Conservation (phyloP, 2,113 vertebrate genomes). For the Sylvia atricapilla region DNA sequence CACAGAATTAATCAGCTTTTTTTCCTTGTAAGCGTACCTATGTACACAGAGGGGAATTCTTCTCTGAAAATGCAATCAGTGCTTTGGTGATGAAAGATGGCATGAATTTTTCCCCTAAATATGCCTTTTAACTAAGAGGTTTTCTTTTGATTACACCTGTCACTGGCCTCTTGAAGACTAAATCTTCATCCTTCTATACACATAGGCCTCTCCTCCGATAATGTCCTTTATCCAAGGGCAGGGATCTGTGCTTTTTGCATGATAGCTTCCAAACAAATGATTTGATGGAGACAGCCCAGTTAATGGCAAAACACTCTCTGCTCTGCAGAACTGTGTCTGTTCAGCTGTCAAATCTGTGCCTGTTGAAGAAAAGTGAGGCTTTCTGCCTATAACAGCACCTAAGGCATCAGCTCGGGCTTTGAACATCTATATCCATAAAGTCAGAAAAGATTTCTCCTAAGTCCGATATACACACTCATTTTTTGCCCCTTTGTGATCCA, state of each 20-base stretch:
- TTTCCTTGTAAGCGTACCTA: neutral
- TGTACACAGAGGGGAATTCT: neutral
- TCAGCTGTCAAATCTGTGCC: neutral
- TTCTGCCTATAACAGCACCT: neutral
- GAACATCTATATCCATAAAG: neutral
- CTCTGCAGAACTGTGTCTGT: neutral
- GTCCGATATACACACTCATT: neutral
- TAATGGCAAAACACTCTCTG: neutral
- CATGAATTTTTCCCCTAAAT: neutral
- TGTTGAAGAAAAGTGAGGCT: neutral
- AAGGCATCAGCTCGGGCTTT: neutral
- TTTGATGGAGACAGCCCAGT: neutral
- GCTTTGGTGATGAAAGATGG: neutral
- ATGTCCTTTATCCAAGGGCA: constrained; percentile 63
- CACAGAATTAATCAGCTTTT: constrained; percentile 8
- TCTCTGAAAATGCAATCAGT: neutral
- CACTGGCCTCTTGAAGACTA: neutral
- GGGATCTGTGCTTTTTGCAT: constrained; percentile 3
- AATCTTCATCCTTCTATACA: neutral
- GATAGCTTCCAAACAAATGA: constrained; percentile 6
- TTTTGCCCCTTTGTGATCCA: neutral
- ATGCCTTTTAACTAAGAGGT: neutral
- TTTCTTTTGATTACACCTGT: neutral
- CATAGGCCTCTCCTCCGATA: neutral
- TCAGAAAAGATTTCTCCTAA: neutral